Base-by-base conservation (phyloP, 2,888 invertebrate species). In the Stenurella melanura region DNA sequence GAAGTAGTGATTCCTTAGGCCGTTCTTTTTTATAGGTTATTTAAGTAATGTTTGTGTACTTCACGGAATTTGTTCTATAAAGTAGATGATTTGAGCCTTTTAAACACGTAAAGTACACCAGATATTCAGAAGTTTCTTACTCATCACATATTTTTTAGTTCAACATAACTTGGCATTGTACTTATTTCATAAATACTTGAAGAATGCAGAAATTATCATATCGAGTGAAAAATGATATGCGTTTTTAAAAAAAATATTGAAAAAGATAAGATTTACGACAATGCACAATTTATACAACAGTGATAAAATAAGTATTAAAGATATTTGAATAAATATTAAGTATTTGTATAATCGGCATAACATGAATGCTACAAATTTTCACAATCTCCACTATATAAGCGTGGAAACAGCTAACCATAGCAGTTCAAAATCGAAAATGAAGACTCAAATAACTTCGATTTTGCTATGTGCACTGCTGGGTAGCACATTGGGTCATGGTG, bases 401-500 rank as follows among this genome's bases (percentile, higher is more conserved):
- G 50, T 42, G 18, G 18, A 74, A 79, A 64, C 30, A 38, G 38
- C 30, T 26, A 34, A 17, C 26, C n/a, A 26, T 34, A 1, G 67
- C 70, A 81, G 80, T 81, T 75, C 73, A 73, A 69, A 74, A 76
- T 76, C 78, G 71, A 82, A 75, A 78, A 83, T 83, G 83, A 81
- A 82, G 70, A 70, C 64, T 56, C 82, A 82, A 76, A 50, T 81
- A 56, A 78, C 81, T 78, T 80, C 83, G 74, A 75, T 83, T 77
- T 78, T 83, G 68, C 66, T 83, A 50, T 82, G 83, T 78, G 77
- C 75, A n/a, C 74, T 83, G 15, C 68, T 83, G 21, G 74, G 81
- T 60, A 83, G 80, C 70, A 81, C 83, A 21, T 68, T 83, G 34
- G 83, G 77, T n/a, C 83, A 81, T 78, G 83, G 83, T 83, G 78